Percentiles rank a stretch among this genome's conserved stretches.
phyloP scores from a whole-genome alignment of 2,888 invertebrate species.

The Lymantria dispar region DNA sequence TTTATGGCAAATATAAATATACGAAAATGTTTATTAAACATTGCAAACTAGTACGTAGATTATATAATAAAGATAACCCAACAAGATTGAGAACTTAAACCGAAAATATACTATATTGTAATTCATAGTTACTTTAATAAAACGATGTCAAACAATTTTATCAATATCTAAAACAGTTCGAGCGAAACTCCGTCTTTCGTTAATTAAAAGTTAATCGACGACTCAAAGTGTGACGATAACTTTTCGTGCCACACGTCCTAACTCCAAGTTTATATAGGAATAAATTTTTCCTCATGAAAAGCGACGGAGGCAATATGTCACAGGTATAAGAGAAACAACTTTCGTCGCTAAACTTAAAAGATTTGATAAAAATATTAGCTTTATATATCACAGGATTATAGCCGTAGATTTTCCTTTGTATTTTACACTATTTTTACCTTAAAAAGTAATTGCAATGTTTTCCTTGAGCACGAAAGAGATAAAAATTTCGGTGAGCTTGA shows the following conservation, averaged over 20 bases:
- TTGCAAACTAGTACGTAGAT: too few relatives aligned
- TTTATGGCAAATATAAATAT: too few relatives aligned
- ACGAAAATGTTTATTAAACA: too few relatives aligned
- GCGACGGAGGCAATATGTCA: conserved; percentile 20
- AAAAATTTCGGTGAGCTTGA: not conserved
- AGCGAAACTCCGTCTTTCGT: conserved; percentile 40
- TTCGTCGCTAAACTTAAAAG: conserved; percentile 10
- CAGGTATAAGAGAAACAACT: conserved; percentile 20
- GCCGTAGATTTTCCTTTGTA: not conserved
- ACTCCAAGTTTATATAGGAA: conserved; percentile 20
- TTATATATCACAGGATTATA: not conserved
- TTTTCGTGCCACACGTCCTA: conserved; percentile 27
- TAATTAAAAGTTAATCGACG: conserved; percentile 56
- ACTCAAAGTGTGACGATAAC: conserved; percentile 25
- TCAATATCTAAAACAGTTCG: conserved; percentile 35
- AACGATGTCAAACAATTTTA: conserved; percentile 21
- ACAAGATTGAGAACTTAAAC: too few relatives aligned
- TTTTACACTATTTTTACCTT: not conserved
- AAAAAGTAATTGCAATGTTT: not conserved
- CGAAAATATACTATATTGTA: not conserved
- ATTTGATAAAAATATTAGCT: conserved; percentile 10
- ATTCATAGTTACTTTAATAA: not conserved
- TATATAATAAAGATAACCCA: too few relatives aligned
- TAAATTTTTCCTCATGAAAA: conserved; percentile 29
- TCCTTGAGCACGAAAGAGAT: not conserved